Conservation (phyloP, 2,888 invertebrate species). For the Hyalella azteca region DNA sequence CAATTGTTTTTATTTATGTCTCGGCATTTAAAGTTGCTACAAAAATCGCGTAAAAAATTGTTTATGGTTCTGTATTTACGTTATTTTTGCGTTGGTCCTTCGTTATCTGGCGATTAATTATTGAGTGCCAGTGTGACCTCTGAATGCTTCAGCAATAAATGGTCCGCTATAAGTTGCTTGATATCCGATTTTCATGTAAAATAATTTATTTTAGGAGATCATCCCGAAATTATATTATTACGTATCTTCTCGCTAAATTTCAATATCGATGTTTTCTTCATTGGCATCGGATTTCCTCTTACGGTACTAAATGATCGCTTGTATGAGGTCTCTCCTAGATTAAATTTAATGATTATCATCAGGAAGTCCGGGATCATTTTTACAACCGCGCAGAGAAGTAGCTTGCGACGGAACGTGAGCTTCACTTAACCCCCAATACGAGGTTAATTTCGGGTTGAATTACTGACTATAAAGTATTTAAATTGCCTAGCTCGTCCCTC, state of each 20-base stretch:
- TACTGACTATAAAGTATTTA: not conserved
- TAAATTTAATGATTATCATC: not conserved
- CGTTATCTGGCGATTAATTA: not conserved
- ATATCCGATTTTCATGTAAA: not conserved
- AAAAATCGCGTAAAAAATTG: no score
- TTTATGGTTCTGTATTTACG: no score
- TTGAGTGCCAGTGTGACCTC: not conserved
- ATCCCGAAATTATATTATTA: not conserved
- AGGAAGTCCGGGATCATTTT: not conserved
- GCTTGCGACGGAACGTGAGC: no score
- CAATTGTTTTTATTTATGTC: no score
- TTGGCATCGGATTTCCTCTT: not conserved
- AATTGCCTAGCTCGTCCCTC: not conserved
- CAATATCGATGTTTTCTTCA: not conserved
- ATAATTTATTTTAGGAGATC: not conserved
- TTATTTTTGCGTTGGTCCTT: not conserved
- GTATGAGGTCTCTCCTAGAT: not conserved
- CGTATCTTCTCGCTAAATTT: not conserved
- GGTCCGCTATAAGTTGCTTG: not conserved
- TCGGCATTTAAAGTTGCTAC: no score
- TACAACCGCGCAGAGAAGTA: not conserved
- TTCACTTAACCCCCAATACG: not conserved
- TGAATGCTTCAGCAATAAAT: not conserved
- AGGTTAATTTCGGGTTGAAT: no score
- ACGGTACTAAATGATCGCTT: not conserved